phyloP scores from a whole-genome alignment of 2,888 invertebrate species.

The Drosophila suboccidentalis region DNA sequence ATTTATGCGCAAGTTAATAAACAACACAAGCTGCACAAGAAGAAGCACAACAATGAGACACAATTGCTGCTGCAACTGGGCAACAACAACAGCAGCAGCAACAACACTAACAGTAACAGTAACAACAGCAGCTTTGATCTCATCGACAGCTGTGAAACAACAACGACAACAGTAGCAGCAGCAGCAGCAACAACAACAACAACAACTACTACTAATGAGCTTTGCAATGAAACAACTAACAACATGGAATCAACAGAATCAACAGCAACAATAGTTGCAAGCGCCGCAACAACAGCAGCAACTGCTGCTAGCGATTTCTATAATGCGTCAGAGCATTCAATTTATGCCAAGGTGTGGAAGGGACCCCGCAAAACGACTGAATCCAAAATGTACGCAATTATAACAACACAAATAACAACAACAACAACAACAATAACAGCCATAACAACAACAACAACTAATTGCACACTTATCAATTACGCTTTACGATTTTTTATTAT shows the following conservation, averaged over 20 bases:
- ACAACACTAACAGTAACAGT: too few species aligned
- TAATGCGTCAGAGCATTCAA: slow-evolving; percentile 81
- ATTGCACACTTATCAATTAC: slow-evolving; percentile 32
- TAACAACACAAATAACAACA: slow-evolving; percentile 15
- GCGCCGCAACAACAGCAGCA: slow-evolving; percentile 11
- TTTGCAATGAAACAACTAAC: slow-evolving; percentile 28
- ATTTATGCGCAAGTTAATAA: slow-evolving; percentile 86
- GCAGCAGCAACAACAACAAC: slow-evolving; percentile 8
- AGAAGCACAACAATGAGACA: slow-evolving; percentile 58
- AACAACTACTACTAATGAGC: slow-evolving; percentile 20
- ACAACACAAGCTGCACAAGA: slow-evolving; percentile 85
- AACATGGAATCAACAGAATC: slow-evolving; percentile 37
- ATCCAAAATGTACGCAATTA: slow-evolving; percentile 84
- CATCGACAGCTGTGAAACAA: slow-evolving; percentile 38
- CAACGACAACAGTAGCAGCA: slow-evolving; percentile 4
- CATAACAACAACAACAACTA: slow-evolving; percentile 19
- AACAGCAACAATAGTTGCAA: slow-evolving; percentile 28
- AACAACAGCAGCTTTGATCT: slow-evolving; percentile 66
- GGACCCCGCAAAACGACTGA: slow-evolving; percentile 85
- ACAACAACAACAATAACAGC: slow-evolving; percentile 19
- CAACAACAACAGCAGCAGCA: slow-evolving; percentile 64
- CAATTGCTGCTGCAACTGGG: slow-evolving; percentile 40
- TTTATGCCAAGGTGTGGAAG: slow-evolving; percentile 86
- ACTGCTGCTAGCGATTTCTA: slow-evolving; percentile 55
- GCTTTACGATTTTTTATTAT: slow-evolving; percentile 30